Conservation (phyloP, 2,888 invertebrate genomes). For the Dichetophora obliterata region DNA sequence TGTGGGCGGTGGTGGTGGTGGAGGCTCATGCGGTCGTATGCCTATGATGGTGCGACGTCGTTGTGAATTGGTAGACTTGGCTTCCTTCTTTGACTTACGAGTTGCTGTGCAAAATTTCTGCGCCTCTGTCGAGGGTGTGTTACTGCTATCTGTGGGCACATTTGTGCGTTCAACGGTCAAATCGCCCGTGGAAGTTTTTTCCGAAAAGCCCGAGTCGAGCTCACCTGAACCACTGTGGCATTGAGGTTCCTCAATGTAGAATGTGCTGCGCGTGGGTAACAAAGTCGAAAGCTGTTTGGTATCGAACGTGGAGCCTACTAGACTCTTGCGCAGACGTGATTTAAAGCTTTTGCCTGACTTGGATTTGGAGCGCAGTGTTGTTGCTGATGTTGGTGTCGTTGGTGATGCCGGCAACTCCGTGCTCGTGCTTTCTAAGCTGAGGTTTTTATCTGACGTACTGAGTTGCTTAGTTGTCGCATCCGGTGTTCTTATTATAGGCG, state of each 20-base stretch:
- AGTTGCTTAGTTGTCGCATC: conserved; percentile 49
- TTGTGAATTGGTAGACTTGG: conserved; percentile 53
- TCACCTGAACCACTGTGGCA: conserved; percentile 72
- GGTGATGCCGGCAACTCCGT: conserved; percentile 49
- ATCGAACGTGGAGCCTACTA: conserved; percentile 67
- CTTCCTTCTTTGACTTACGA: conserved; percentile 67
- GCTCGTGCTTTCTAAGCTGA: conserved; percentile 51
- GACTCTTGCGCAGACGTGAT: conserved; percentile 74
- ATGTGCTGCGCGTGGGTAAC: conserved; percentile 77
- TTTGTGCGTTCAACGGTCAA: conserved; percentile 54
- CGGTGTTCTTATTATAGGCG: conserved; percentile 49
- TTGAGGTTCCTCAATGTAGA: conserved; percentile 79
- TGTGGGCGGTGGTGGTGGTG: conserved; percentile 69
- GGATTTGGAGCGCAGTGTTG: conserved; percentile 68
- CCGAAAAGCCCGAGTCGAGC: conserved; percentile 75
- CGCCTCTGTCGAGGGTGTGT: conserved; percentile 50
- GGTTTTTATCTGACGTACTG: conserved; percentile 69
- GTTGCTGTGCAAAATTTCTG: conserved; percentile 59
- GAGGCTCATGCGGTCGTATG: conserved; percentile 68
- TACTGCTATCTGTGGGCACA: conserved; percentile 29
- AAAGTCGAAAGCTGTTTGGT: conserved; percentile 64
- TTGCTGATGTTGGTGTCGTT: conserved; percentile 44
- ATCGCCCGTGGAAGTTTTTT: conserved; percentile 61
- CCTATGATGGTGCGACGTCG: conserved; percentile 66
- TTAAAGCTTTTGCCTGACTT: conserved; percentile 73